Evolutionary conservation across 2,797 vertebrate species (phyloP), one percentile per base, ranked within the genome.

Genomic region (Apogon talboti): DNA sequence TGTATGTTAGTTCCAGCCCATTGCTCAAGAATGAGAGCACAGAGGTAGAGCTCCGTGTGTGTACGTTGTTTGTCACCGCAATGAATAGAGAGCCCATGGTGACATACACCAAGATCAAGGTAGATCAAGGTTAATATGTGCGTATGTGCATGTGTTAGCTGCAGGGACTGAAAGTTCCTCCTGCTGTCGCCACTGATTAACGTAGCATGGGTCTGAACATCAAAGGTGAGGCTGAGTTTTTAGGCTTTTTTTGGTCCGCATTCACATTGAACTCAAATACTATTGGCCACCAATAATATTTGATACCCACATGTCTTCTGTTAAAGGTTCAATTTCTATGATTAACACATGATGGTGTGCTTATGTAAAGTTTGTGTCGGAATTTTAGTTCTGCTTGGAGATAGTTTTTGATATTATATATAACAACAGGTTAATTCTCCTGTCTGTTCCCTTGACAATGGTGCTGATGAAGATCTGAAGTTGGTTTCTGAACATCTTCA

Each of bases 51-150:
- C 28, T 21, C 10, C 61, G n/a, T 44, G 43, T 33, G 21, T 52
- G 52, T 69, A 54, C 35, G 43, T 54, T 66, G 54, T 81, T 68
- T 85, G 66, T 83, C 71, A 87, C 56, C 68, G 58, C 46, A 66
- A 68, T 60, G 47, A 38, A 71, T 41, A 70, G 51, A 69, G 65
- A 83, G 75, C 52, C 58, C 50, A 66, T 60, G 47, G 75, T 85
- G 80, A 66, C 13, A 44, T 74, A 51, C 63, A 70, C 54, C 48
- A 47, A 78, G 61, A 84, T 74, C 66, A 84, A 86, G 84, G 78
- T 76, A 79, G 73, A 83, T 77, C 78, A 87, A 88, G 82, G 86
- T 87, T 83, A 81, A 74, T 80, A 45, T 37, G 28, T 44, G 21
- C 48, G 43, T 48, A 19, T 51, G 44, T 61, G 21, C 11, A 46